A percentile compares a stretch with the other conserved stretches of the same genome.
Conservation (phyloP, 1,140 invertebrate genomes). For the Drosophila sp. region DNA sequence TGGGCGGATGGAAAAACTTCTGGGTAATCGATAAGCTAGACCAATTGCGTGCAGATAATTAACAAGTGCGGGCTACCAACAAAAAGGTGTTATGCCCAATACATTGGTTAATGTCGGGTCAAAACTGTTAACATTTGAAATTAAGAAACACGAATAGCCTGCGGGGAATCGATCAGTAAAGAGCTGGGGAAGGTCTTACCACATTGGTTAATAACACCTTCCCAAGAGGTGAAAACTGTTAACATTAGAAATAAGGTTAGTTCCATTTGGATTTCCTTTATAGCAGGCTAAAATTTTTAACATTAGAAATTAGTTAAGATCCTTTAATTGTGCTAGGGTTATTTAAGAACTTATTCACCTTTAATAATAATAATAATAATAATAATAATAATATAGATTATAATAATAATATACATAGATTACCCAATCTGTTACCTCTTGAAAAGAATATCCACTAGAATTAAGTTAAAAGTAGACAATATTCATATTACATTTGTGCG, state of each 20-base stretch:
- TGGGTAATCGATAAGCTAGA: slow-evolving; percentile 47
- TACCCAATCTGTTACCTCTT: no score
- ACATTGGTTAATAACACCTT: neutral
- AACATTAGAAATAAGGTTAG: neutral
- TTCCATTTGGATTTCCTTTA: no score
- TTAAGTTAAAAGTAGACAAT: no score
- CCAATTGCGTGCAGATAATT: slow-evolving; percentile 74
- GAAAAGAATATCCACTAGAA: no score
- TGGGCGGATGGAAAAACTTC: neutral
- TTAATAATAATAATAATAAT: no score
- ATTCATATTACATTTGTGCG: no score
- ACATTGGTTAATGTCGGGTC: slow-evolving; percentile 47
- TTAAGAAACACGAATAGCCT: slow-evolving; percentile 33
- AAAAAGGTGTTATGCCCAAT: slow-evolving; percentile 68
- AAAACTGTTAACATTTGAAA: slow-evolving; percentile 62
- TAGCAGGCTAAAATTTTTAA: no score
- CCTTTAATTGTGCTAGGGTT: no score
- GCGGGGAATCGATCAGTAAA: neutral
- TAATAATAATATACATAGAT: no score
- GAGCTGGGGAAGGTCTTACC: neutral
- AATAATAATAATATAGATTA: no score
- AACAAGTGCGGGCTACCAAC: slow-evolving; percentile 45
- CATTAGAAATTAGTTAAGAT: no score
- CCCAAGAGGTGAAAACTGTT: neutral
- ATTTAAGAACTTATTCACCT: no score